phyloP scores from a whole-genome alignment of 2,797 vertebrate species.

The Steatocranus sp. region DNA sequence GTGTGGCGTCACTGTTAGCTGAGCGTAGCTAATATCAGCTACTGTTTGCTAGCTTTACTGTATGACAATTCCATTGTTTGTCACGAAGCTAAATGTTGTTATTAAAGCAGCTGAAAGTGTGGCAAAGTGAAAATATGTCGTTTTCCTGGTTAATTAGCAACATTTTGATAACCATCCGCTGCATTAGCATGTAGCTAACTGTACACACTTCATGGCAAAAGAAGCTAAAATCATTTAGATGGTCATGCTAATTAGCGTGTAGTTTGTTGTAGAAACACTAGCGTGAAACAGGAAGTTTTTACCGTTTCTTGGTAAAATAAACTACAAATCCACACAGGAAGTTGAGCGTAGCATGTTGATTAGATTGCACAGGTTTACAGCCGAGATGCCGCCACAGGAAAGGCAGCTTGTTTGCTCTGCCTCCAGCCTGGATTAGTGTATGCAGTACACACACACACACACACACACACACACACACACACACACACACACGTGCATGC shows the following conservation, averaged over 20 bases:
- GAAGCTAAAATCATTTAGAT: not conserved
- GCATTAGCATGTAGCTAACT: not conserved
- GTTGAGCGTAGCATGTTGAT: accelerated
- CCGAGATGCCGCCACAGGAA: not conserved
- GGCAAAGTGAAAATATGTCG: not conserved
- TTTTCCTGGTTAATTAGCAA: not conserved
- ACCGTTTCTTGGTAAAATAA: not conserved
- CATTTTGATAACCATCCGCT: not conserved
- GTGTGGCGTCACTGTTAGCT: not conserved
- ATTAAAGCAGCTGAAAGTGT: not conserved
- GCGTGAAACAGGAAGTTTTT: accelerated
- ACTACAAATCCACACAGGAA: not conserved
- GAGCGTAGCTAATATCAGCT: accelerated
- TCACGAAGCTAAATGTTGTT: not conserved
- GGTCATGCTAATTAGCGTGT: not conserved
- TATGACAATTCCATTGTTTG: not conserved
- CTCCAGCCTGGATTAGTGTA: not conserved
- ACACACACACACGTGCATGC: not conserved
- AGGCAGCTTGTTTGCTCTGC: not conserved
- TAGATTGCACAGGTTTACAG: not conserved
- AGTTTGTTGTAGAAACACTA: accelerated
- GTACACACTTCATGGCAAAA: not conserved
- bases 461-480: too few relatives aligned
- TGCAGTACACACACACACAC: not conserved
- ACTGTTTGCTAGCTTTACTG: not conserved